Conservation (phyloP, 2,113 vertebrate species). For the Lipophrys pholis region DNA sequence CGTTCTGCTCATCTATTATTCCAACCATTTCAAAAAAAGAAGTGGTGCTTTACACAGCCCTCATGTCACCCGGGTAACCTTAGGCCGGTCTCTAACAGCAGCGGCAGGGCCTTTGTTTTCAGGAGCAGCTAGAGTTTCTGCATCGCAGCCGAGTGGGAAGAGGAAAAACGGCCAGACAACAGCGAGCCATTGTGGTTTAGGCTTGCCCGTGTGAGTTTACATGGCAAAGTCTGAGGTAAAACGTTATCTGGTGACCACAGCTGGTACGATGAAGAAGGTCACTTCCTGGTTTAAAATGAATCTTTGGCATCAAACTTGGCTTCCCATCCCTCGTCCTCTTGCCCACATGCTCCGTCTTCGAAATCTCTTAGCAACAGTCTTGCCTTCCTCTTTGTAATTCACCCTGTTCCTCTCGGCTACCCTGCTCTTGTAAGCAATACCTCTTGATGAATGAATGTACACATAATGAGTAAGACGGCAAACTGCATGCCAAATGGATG, state of each 20-base stretch:
- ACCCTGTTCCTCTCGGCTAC: conserved; percentile 17
- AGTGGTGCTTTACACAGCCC: conserved; percentile 38
- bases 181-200: conserved; percentile 9
- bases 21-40: conserved; percentile 27
- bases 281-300: not conserved
- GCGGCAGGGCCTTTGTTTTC: conserved; percentile 78
- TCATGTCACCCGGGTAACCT: conserved; percentile 63
- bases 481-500: not conserved
- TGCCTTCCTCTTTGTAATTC: conserved; percentile 7
- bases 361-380: conserved; percentile 36
- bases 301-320: not conserved
- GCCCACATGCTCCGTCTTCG: not conserved
- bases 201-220: conserved; percentile 23
- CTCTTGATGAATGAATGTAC: not conserved
- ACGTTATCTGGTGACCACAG: conserved; percentile 5
- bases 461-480: not conserved
- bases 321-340: not conserved
- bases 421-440: not conserved
- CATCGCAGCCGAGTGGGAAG: conserved; percentile 45
- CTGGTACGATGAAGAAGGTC: not conserved
- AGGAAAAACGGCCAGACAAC: conserved; percentile 37
- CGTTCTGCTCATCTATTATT: conserved; percentile 31
- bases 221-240: conserved; percentile 8
- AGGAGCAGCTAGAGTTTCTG: conserved; percentile 78
- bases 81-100: conserved; percentile 64